Percentiles rank a stretch among this genome's conserved stretches.
Conservation (phyloP, 1,140 invertebrate genomes). For the Drosophila kurseongensis region DNA sequence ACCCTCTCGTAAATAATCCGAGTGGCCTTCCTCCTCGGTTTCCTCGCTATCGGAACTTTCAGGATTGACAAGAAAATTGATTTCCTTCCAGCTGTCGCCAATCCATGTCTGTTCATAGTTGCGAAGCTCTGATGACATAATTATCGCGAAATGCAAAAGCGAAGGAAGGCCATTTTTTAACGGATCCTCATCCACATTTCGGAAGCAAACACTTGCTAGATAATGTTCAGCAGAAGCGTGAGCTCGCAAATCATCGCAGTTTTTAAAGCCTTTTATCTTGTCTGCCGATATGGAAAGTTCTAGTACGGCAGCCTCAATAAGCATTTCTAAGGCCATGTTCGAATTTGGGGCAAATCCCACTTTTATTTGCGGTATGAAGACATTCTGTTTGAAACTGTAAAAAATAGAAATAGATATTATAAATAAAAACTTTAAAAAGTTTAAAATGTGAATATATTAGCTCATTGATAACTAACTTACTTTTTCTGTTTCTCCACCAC, state of each 20-base stretch:
- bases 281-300: background rate
- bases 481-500: background rate
- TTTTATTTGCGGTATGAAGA: slow-evolving; percentile 38
- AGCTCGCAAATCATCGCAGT: slow-evolving; percentile 25
- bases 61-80: no score
- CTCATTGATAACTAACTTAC: no score
- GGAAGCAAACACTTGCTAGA: slow-evolving; percentile 50
- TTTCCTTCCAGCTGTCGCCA: slow-evolving; percentile 25
- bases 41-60: no score
- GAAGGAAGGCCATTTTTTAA: slow-evolving; percentile 19
- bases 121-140: slow-evolving; percentile 49
- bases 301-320: slow-evolving; percentile 8
- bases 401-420: no score
- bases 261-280: background rate
- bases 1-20: slow-evolving; percentile 8
- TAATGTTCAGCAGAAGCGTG: slow-evolving; percentile 22
- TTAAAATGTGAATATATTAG: no score
- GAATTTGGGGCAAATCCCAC: slow-evolving; percentile 42
- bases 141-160: slow-evolving; percentile 26
- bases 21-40: no score
- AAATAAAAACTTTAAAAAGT: background rate
- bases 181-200: slow-evolving; percentile 21
- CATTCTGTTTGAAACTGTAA: slow-evolving; percentile 12
- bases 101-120: slow-evolving; percentile 35
- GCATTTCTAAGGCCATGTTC: slow-evolving; percentile 7